phyloP scores from a whole-genome alignment of 2,113 vertebrate species.

The Chaetura pelagica region DNA sequence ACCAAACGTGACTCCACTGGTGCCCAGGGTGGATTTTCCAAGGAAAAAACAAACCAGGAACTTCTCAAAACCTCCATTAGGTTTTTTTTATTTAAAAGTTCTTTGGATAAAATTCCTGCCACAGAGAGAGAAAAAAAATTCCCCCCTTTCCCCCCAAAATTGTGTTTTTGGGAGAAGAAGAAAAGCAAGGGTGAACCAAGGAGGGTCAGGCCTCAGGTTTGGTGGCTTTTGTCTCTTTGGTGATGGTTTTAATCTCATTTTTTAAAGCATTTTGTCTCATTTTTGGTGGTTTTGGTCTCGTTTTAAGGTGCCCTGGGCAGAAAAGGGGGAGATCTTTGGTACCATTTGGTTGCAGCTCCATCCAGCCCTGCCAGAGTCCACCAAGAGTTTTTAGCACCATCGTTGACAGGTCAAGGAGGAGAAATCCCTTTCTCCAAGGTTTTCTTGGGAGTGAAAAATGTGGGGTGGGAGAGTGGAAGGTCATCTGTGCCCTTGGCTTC shows the following conservation, averaged over 20 bases:
- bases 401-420: constrained; percentile 80
- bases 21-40: background rate
- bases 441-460: constrained; percentile 78
- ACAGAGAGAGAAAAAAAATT: background rate
- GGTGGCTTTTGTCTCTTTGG: too few relatives aligned
- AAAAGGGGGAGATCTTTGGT: too few relatives aligned
- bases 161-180: too few relatives aligned
- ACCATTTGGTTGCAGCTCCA: too few relatives aligned
- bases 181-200: too few relatives aligned
- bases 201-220: too few relatives aligned
- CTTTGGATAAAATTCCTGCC: constrained; percentile 81
- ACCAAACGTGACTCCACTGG: background rate
- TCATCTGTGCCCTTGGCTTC: constrained; percentile 80
- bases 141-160: too few relatives aligned
- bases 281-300: too few relatives aligned
- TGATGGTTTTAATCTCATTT: too few relatives aligned
- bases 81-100: constrained; percentile 81
- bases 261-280: too few relatives aligned
- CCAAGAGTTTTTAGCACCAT: constrained; percentile 88
- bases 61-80: constrained; percentile 72
- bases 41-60: background rate
- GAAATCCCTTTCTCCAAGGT: constrained; percentile 71
- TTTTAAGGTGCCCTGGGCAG: too few relatives aligned
- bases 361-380: constrained; percentile 37
- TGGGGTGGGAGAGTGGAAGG: constrained; percentile 85